Conservation (phyloP, 2,888 invertebrate genomes). For the Ophion costatus region DNA sequence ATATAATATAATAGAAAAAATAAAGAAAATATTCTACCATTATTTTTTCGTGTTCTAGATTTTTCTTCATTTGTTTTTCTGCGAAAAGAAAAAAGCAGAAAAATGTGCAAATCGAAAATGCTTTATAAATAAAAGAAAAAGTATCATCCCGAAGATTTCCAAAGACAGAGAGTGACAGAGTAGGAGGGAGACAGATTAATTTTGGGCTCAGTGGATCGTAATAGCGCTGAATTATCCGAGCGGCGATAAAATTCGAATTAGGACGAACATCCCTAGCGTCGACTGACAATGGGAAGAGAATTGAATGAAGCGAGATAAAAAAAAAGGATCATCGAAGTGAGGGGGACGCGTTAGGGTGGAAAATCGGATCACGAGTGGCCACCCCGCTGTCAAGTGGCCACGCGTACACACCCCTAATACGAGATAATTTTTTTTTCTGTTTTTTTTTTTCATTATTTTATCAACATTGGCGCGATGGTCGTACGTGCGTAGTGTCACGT, state of each 20-base stretch:
- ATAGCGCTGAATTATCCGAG: conserved; percentile 38
- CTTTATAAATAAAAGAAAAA: too few species aligned
- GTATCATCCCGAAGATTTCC: neutral
- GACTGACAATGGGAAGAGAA: conserved; percentile 45
- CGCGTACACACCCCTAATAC: conserved; percentile 53
- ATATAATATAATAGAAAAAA: too few species aligned
- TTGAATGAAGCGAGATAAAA: conserved; percentile 57
- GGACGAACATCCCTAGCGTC: conserved; percentile 50
- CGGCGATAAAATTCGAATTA: conserved; percentile 66
- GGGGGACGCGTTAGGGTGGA: conserved; percentile 74
- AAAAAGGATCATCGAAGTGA: conserved; percentile 12
- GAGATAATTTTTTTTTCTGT: conserved; percentile 41
- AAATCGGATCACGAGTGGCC: conserved; percentile 63
- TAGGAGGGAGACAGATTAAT: conserved; percentile 1
- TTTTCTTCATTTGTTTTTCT: too few species aligned
- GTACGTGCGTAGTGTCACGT: conserved; percentile 22
- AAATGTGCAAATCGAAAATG: neutral
- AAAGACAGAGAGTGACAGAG: neutral
- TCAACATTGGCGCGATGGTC: conserved; percentile 11
- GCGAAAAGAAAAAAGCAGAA: neutral
- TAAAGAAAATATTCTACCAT: too few species aligned
- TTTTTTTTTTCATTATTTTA: conserved; percentile 22
- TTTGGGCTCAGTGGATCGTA: conserved; percentile 35
- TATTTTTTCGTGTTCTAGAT: too few species aligned
- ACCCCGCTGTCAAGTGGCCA: conserved; percentile 79